Evolutionary conservation across 2,888 invertebrate species (phyloP).

Genomic region (Cheilosia variabilis): DNA sequence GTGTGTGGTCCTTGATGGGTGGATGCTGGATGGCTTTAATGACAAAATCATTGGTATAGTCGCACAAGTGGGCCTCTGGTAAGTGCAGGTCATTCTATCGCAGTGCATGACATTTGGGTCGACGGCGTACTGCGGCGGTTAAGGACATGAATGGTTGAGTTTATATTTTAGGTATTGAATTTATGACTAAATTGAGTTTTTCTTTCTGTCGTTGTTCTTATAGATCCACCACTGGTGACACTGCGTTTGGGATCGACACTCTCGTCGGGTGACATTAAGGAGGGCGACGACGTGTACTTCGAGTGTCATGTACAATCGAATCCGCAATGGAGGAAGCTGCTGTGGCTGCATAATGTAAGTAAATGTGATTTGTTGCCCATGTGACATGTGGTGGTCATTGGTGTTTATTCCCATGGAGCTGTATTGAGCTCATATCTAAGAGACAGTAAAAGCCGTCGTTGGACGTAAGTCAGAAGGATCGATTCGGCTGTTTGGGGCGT

Average conservation of each 20-base stretch:
- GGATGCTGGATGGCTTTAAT: slow-evolving; percentile 17
- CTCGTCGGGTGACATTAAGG: slow-evolving; percentile 94
- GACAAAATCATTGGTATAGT: slow-evolving; percentile 51
- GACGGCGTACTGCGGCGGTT: slow-evolving; percentile 13
- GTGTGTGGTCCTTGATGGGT: neutral
- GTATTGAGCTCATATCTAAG: too few species aligned
- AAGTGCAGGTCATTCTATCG: slow-evolving; percentile 29
- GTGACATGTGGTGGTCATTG: neutral
- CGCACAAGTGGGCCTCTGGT: neutral
- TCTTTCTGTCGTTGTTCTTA: slow-evolving; percentile 78
- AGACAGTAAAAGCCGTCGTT: too few species aligned
- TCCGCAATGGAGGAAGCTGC: slow-evolving; percentile 92
- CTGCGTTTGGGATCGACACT: slow-evolving; percentile 92
- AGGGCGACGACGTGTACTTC: slow-evolving; percentile 96
- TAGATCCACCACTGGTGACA: slow-evolving; percentile 94
- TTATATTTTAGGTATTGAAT: slow-evolving; percentile 45
- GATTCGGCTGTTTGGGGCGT: too few species aligned
- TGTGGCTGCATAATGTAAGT: slow-evolving; percentile 93
- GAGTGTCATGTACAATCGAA: slow-evolving; percentile 96
- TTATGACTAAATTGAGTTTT: slow-evolving; percentile 51
- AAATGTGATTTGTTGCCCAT: slow-evolving; percentile 17
- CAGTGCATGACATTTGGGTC: slow-evolving; percentile 21
- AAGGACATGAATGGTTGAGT: neutral
- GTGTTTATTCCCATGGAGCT: neutral
- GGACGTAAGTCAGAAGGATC: too few species aligned